phyloP scores from a whole-genome alignment of 2,113 vertebrate genomes.

The Onychorhynchus coronatus region DNA sequence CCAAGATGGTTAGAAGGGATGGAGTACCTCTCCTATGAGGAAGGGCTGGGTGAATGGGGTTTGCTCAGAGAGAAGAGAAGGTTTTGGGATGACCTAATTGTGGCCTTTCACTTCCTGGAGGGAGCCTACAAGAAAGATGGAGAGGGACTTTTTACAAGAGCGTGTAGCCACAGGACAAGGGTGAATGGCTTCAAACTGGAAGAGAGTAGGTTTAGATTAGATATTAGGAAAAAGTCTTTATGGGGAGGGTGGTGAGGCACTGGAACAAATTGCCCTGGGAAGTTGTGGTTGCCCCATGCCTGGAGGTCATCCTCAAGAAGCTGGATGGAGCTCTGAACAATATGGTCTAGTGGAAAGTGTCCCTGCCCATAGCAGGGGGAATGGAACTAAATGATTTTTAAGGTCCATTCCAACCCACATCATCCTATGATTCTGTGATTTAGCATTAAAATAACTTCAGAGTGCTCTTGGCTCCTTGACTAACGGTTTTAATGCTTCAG shows the following conservation, averaged over 20 bases:
- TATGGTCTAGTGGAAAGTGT: not conserved
- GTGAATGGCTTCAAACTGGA: not conserved
- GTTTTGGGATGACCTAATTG: not conserved
- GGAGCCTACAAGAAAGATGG: not conserved
- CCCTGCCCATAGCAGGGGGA: not conserved
- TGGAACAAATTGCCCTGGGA: not conserved
- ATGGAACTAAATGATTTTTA: not conserved
- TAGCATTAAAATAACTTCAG: not conserved
- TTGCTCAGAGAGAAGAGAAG: not conserved
- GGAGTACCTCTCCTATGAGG: not conserved
- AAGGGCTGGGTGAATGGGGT: not conserved
- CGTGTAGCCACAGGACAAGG: not conserved
- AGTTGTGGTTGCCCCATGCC: too few species aligned
- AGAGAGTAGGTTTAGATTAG: not conserved
- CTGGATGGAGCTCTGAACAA: not conserved
- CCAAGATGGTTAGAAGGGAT: not conserved
- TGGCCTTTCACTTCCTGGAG: not conserved
- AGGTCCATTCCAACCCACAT: not conserved
- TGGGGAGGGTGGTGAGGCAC: not conserved
- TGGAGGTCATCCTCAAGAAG: not conserved
- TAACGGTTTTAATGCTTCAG: not conserved
- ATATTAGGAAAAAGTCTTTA: not conserved
- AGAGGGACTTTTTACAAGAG: not conserved
- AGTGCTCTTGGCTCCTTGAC: not conserved
- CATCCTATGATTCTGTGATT: not conserved